Percentiles rank a stretch among this genome's conserved stretches.
phyloP scores from a whole-genome alignment of 2,113 vertebrate species.

The Trachemys scripta region DNA sequence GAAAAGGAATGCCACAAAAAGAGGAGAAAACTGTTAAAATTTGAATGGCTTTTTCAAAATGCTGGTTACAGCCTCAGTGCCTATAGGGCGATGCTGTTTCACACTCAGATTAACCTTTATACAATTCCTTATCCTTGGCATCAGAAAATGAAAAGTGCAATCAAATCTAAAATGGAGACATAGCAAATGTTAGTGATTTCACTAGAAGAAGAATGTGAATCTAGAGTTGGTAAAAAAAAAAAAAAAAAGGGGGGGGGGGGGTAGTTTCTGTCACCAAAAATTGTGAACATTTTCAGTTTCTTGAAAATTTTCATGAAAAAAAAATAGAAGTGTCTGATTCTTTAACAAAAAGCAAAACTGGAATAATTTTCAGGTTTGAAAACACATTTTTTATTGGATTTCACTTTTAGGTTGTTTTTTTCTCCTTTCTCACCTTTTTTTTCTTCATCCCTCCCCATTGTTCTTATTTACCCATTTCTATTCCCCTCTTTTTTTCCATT shows the following conservation, averaged over 20 bases:
- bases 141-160: neutral
- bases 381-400: neutral
- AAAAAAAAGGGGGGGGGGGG: no score
- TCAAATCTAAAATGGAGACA: neutral
- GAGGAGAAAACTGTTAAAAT: neutral
- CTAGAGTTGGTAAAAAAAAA: neutral
- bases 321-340: constrained; percentile 45
- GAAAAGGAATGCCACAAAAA: neutral
- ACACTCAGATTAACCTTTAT: neutral
- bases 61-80: neutral
- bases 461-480: neutral
- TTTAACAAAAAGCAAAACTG: neutral
- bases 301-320: constrained; percentile 11
- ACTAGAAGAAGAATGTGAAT: neutral
- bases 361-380: neutral
- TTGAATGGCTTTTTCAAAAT: neutral
- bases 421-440: neutral
- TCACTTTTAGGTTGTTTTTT: neutral
- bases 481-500: neutral
- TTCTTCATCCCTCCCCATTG: neutral
- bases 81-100: neutral
- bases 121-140: neutral
- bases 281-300: neutral
- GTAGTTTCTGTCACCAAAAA: no score
- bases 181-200: neutral